Evolutionary conservation across 2,113 vertebrate genomes (phyloP).

Genomic region (Cyphomyrus discorhynchus): DNA sequence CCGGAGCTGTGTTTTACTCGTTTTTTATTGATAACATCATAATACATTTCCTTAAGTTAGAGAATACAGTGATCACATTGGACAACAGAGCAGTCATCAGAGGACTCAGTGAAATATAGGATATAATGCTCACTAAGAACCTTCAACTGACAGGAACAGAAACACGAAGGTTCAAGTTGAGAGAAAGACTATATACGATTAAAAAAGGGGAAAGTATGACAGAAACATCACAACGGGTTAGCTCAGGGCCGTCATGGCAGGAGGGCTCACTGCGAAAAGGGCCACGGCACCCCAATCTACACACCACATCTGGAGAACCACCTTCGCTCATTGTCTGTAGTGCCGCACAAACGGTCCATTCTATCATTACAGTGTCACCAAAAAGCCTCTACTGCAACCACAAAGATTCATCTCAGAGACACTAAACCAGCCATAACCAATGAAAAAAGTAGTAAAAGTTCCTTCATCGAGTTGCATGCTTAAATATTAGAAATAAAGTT

Average conservation of each 20-base stretch:
- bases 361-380: neutral
- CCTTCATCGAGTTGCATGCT: neutral
- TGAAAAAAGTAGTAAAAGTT: neutral
- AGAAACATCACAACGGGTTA: constrained; percentile 32
- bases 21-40: constrained; percentile 63
- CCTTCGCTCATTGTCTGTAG: neutral
- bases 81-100: constrained; percentile 57
- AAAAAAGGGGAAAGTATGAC: constrained; percentile 31
- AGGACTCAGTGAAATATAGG: constrained; percentile 54
- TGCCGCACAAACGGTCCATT: neutral
- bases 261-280: constrained; percentile 24
- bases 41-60: constrained; percentile 62
- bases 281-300: neutral
- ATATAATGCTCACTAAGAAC: constrained; percentile 51
- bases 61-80: constrained; percentile 59
- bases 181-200: constrained; percentile 39
- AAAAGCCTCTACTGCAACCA: neutral
- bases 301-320: neutral
- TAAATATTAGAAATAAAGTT: neutral
- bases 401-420: neutral
- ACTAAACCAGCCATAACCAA: neutral
- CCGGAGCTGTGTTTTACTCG: constrained; percentile 40
- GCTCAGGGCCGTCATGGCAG: constrained; percentile 53
- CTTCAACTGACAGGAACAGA: constrained; percentile 46
- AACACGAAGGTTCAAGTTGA: constrained; percentile 42